phyloP scores from a whole-genome alignment of 2,888 invertebrate genomes.

The Drosophila paramelanica region DNA sequence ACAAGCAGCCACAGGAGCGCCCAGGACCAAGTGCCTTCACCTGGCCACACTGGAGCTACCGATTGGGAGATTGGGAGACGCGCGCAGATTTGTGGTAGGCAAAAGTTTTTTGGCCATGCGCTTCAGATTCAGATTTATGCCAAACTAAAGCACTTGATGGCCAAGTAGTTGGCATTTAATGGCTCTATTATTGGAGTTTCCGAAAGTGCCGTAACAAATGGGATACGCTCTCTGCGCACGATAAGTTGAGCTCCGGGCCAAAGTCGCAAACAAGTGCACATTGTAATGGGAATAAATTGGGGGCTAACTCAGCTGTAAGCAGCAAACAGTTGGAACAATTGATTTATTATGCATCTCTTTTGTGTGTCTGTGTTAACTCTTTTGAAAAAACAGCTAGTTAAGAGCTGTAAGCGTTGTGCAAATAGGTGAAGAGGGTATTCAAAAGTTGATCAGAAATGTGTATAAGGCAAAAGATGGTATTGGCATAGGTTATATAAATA shows the following conservation, averaged over 20 bases:
- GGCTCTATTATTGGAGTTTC: conserved; percentile 78
- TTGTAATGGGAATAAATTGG: conserved; percentile 3
- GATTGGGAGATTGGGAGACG: conserved; percentile 19
- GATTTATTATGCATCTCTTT: conserved; percentile 9
- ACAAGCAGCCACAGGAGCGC: conserved; percentile 45
- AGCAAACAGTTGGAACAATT: conserved; percentile 20
- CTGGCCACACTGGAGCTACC: neutral
- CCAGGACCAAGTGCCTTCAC: conserved; percentile 1
- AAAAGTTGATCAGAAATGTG: neutral
- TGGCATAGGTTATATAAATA: too few relatives aligned
- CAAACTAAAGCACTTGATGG: conserved; percentile 80
- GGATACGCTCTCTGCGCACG: conserved; percentile 40
- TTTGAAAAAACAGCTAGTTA: neutral
- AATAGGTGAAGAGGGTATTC: neutral
- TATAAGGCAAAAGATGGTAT: too few relatives aligned
- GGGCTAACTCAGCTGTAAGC: conserved; percentile 9
- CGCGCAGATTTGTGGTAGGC: conserved; percentile 54
- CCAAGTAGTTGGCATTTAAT: conserved; percentile 80
- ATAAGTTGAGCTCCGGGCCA: neutral
- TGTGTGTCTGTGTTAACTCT: too few relatives aligned
- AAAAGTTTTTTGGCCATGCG: conserved; percentile 56
- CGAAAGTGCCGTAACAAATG: conserved; percentile 72
- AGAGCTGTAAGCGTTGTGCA: neutral
- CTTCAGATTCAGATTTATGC: conserved; percentile 76
- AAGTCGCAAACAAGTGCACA: too few relatives aligned